phyloP scores from a whole-genome alignment of 2,113 vertebrate genomes.

The Sturnira hondurensis region DNA sequence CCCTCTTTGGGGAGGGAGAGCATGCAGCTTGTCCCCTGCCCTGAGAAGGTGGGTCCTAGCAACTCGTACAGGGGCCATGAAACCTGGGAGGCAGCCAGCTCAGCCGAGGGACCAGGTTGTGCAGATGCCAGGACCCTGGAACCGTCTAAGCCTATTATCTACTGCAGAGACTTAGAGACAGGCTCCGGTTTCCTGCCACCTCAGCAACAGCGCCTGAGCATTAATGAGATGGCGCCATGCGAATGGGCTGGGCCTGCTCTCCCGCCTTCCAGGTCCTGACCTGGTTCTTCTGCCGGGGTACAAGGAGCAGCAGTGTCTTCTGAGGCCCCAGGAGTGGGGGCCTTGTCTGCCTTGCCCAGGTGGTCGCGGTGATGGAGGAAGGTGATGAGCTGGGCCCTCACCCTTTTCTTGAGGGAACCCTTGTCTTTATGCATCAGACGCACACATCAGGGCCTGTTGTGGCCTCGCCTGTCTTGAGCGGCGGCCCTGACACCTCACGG shows the following conservation, averaged over 20 bases:
- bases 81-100: background rate
- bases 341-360: too few relatives aligned
- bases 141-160: background rate
- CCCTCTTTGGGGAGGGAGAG: background rate
- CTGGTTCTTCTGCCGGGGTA: background rate
- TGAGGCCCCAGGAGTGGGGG: background rate
- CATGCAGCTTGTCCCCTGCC: background rate
- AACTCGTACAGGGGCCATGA: rapidly evolving
- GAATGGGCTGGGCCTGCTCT: rapidly evolving
- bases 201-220: background rate
- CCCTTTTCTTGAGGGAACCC: background rate
- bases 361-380: background rate
- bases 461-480: background rate
- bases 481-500: background rate
- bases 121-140: background rate
- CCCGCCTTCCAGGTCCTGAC: background rate
- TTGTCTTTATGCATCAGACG: background rate
- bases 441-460: background rate
- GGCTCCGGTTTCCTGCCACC: background rate
- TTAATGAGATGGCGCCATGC: background rate
- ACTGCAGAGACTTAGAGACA: background rate
- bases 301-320: background rate
- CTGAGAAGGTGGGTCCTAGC: background rate
- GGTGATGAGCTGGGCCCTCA: background rate
- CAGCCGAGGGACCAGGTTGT: background rate